phyloP scores from a whole-genome alignment of 2,797 vertebrate species.

The Chaunax sp. region DNA sequence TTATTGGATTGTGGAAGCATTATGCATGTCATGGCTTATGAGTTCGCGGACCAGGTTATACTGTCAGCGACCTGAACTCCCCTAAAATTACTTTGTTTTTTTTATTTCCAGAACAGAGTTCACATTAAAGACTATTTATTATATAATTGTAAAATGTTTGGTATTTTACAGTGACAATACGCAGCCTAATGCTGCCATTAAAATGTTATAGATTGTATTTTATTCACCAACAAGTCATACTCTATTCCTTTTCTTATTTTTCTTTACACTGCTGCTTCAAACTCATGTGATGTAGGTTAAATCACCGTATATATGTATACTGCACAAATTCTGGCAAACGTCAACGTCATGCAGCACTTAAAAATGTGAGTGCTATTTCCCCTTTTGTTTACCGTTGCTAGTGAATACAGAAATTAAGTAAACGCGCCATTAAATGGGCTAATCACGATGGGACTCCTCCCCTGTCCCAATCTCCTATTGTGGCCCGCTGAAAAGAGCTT shows the following conservation, averaged over 20 bases:
- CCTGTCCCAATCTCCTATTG: conserved; percentile 87
- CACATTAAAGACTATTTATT: conserved; percentile 2
- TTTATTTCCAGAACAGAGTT: conserved; percentile 8
- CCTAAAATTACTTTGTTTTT: neutral
- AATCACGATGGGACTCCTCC: conserved; percentile 89
- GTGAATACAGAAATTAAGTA: conserved; percentile 89
- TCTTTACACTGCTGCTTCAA: neutral
- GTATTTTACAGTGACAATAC: neutral
- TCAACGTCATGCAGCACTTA: conserved; percentile 76
- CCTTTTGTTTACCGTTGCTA: conserved; percentile 85
- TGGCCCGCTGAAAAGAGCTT: conserved; percentile 86
- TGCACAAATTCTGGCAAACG: conserved; percentile 69
- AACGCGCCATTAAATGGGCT: conserved; percentile 89
- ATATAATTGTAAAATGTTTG: conserved; percentile 6
- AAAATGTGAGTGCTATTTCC: conserved; percentile 80
- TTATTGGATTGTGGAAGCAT: conserved; percentile 72
- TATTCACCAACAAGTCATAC: conserved; percentile 11
- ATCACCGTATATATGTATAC: conserved; percentile 19
- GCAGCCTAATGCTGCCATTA: neutral
- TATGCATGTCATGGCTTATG: conserved; percentile 57
- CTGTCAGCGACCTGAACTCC: conserved; percentile 28
- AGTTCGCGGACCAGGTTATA: conserved; percentile 27
- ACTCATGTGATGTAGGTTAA: conserved; percentile 32
- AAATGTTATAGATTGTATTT: conserved; percentile 9
- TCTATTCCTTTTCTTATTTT: conserved; percentile 2